Base-by-base conservation (phyloP, 2,888 invertebrate species). In the Thelaira solivaga region DNA sequence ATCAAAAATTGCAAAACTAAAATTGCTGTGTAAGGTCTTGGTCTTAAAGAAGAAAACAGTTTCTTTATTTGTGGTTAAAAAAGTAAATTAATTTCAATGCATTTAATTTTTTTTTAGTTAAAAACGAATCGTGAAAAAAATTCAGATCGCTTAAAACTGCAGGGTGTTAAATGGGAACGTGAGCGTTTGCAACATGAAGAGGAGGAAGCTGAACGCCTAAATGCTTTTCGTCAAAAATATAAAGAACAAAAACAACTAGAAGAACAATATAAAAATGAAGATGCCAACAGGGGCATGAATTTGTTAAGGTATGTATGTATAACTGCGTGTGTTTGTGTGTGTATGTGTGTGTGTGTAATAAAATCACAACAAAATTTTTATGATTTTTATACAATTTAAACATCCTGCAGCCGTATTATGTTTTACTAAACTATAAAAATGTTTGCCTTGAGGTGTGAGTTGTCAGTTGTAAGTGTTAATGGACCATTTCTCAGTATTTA, bases 91-190 rank as follows among this genome's bases (percentile, higher is more conserved):
- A 13, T 36, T 8, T 13, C 11, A 7, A 13, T 39, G n/a, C 2
- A 13, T 39, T 2, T 2, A 4, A 2, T 22, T 57, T 62, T 3
- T 72, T n/a, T 68, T 1, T 62, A 89, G 89, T 75, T 89, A 8
- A 89, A 88, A 83, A 89, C 89, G 2, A 87, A 84, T 55, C 86
- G 88, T 5, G 88, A 89, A 51, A 87, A 86, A 75, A 88, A 89
- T 75, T 85, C 88, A 1, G 89, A 89, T 68, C 86, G 86, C n/a
- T 82, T 89, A 55, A 84, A 87, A 62, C 82, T 85, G 13, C 88
- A 88, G 80, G 89, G 88, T 59, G 83, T 85, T 6, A 89, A 89
- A 79, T 89, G 89, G 89, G 89, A 89, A 77, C 84, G 85, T 8
- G 88, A 89, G 78, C 83, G 88, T 2, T 59, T 85, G 7, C 83